Evolutionary conservation across 2,888 invertebrate species (phyloP).

Genomic region (Eristalis arbustorum): DNA sequence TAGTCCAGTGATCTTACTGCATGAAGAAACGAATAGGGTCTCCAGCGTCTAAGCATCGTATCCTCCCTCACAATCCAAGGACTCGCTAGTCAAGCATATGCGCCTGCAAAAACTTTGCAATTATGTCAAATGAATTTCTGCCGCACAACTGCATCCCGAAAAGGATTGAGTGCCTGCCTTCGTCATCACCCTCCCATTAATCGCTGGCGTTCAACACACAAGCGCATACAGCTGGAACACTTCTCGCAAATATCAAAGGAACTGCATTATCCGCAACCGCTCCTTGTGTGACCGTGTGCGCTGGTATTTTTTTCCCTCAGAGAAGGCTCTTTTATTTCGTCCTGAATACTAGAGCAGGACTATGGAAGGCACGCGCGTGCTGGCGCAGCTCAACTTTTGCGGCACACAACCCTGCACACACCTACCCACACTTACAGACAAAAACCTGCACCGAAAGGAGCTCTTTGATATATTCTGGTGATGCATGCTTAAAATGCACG

Average conservation of each 20-base stretch:
- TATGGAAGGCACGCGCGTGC: constrained; percentile 14
- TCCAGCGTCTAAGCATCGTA: not conserved
- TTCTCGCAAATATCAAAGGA: constrained; percentile 22
- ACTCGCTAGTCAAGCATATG: not conserved
- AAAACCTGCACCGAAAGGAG: not conserved
- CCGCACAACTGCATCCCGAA: not conserved
- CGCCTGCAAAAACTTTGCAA: constrained; percentile 4
- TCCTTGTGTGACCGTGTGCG: not conserved
- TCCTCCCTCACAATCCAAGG: not conserved
- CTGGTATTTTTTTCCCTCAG: not conserved
- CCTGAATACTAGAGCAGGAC: constrained; percentile 14
- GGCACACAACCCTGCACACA: not conserved
- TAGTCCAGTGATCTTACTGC: too few relatives aligned
- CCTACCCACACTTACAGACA: not conserved
- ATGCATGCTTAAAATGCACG: not conserved
- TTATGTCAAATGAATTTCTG: constrained; percentile 18
- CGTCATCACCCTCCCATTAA: not conserved
- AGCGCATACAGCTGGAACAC: not conserved
- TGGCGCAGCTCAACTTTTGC: constrained; percentile 2
- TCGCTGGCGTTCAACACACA: not conserved
- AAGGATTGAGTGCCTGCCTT: constrained; percentile 4
- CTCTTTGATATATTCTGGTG: not conserved
- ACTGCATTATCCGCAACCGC: not conserved
- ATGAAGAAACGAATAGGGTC: too few relatives aligned
- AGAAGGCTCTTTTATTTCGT: constrained; percentile 22